These are phyloP conservation scores for Agrypnia vestita DNA, from an alignment of 1,140 invertebrate genomes.

Conservation along the genomic window DNA sequence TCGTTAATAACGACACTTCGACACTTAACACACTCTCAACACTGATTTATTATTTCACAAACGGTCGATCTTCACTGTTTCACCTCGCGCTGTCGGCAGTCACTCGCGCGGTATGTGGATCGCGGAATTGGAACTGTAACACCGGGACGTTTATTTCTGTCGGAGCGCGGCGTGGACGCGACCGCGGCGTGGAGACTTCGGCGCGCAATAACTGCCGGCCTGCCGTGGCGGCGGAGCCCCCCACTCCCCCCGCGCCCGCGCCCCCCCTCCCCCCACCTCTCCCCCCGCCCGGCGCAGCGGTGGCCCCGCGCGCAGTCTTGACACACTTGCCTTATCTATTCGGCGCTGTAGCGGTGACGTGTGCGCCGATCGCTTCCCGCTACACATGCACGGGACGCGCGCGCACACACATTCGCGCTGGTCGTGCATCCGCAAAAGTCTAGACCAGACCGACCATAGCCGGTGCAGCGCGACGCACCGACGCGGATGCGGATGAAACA, in stretches of 20 bases:
- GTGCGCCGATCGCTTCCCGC: conserved; percentile 29
- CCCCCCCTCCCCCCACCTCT: neutral
- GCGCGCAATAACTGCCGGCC: conserved; percentile 37
- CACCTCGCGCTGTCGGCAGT: neutral
- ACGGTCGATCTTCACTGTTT: neutral
- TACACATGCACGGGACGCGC: conserved; percentile 13
- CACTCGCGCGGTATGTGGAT: conserved; percentile 8
- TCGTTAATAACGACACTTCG: neutral
- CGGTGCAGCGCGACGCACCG: neutral
- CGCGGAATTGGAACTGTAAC: conserved; percentile 43
- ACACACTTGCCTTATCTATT: conserved; percentile 58
- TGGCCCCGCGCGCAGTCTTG: conserved; percentile 56
- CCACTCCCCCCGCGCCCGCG: neutral
- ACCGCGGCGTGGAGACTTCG: conserved; percentile 44
- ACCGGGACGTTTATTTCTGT: conserved; percentile 41
- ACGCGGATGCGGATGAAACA: neutral
- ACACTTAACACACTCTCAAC: neutral
- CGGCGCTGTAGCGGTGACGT: conserved; percentile 43
- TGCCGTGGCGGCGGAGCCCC: conserved; percentile 29
- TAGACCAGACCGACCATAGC: neutral
- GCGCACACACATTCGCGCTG: neutral
- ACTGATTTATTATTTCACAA: too few species aligned
- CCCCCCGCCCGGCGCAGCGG: neutral
- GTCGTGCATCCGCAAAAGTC: neutral
- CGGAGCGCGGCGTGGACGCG: conserved; percentile 42